phyloP scores from a whole-genome alignment of 2,888 invertebrate genomes.

The Athalia rosae region DNA sequence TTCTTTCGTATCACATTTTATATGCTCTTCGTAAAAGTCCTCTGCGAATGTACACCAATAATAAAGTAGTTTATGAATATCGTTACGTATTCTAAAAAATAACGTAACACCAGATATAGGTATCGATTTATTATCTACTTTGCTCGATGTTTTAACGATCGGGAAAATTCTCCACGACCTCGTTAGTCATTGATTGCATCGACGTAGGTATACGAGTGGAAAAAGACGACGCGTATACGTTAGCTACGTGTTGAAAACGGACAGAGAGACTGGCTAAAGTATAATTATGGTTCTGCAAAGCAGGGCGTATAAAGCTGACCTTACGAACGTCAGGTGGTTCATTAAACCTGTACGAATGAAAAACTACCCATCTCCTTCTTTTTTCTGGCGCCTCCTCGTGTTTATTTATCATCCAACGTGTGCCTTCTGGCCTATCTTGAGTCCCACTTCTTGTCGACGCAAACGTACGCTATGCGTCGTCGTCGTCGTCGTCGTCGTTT shows the following conservation, averaged over 20 bases:
- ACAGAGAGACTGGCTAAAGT: neutral
- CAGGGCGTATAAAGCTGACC: slow-evolving; percentile 3
- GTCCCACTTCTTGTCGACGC: neutral
- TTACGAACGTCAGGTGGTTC: slow-evolving; percentile 36
- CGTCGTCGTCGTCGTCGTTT: slow-evolving; percentile 9
- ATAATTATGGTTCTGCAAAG: slow-evolving; percentile 9
- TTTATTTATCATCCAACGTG: slow-evolving; percentile 32
- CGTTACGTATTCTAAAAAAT: no score
- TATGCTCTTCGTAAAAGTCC: no score
- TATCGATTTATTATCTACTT: no score
- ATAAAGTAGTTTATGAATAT: no score
- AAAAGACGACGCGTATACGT: neutral
- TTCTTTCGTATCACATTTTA: no score
- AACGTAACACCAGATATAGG: no score
- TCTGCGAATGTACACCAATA: no score
- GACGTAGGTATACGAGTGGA: neutral
- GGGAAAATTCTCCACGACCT: neutral
- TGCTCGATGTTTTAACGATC: no score
- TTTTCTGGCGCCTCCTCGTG: slow-evolving; percentile 27
- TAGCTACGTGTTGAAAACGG: neutral
- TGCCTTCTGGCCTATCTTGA: neutral
- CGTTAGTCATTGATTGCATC: slow-evolving; percentile 13
- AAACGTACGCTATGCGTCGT: neutral
- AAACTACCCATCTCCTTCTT: neutral
- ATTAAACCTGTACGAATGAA: slow-evolving; percentile 30